These are phyloP conservation scores for Trilocha varians DNA, from an alignment of 2,888 invertebrate genomes.

Conservation along the genomic window DNA sequence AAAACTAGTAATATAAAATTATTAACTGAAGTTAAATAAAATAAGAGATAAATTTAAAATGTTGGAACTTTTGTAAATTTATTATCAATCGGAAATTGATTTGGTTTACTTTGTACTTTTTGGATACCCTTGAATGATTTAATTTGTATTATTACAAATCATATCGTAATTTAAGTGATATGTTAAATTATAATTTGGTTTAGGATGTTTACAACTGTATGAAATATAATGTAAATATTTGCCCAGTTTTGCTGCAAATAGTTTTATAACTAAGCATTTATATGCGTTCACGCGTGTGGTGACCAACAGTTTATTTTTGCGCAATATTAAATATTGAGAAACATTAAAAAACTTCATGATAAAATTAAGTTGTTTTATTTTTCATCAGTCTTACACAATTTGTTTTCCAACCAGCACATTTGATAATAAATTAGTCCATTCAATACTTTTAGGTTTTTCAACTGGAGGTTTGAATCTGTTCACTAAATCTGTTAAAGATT, in stretches of 20 bases:
- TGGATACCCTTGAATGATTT: too few relatives aligned
- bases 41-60: too few relatives aligned
- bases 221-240: constrained; percentile 12
- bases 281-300: constrained; percentile 52
- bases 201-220: constrained; percentile 2
- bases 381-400: constrained; percentile 30
- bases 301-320: constrained; percentile 58
- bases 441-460: constrained; percentile 40
- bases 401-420: constrained; percentile 58
- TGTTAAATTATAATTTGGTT: background rate
- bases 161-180: background rate
- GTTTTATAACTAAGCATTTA: constrained; percentile 46
- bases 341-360: constrained; percentile 54
- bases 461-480: constrained; percentile 50
- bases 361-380: constrained; percentile 24
- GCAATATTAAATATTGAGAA: constrained; percentile 49
- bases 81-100: too few relatives aligned
- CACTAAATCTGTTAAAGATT: constrained; percentile 45
- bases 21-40: too few relatives aligned
- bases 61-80: too few relatives aligned
- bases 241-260: constrained; percentile 38
- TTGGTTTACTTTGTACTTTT: too few relatives aligned
- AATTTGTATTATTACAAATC: background rate
- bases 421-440: constrained; percentile 54
- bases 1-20: too few relatives aligned